Percentiles rank a stretch among this genome's conserved stretches.
Evolutionary conservation across 2,797 vertebrate species (phyloP).

Genomic region (Monodelphis domestica): DNA sequence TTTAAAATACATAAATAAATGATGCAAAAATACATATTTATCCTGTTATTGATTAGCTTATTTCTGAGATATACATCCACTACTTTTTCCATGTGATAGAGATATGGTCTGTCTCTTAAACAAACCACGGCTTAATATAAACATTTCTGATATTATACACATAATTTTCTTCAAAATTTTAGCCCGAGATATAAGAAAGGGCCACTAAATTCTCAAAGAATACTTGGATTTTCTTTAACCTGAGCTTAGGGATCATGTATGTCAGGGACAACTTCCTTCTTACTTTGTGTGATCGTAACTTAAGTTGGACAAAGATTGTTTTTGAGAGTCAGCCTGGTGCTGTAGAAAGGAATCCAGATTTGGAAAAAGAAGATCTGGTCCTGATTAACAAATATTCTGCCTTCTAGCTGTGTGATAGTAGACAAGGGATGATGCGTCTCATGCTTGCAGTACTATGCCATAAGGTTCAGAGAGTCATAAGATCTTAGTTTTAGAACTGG

Average conservation of each 20-base stretch:
- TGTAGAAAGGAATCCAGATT: neutral
- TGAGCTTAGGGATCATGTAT: no score
- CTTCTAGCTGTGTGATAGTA: neutral
- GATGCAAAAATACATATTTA: neutral
- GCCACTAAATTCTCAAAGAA: no score
- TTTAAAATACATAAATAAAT: neutral
- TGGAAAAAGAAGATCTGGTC: neutral
- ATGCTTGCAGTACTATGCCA: neutral
- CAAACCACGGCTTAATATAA: neutral
- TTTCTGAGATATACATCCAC: neutral
- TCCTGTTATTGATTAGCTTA: neutral
- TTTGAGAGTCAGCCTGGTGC: neutral
- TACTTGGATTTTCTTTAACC: no score
- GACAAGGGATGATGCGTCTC: neutral
- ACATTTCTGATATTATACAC: neutral
- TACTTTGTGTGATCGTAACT: neutral
- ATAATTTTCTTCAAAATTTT: neutral
- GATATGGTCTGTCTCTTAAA: neutral
- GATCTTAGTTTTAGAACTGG: neutral
- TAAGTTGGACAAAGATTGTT: neutral
- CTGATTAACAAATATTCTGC: neutral
- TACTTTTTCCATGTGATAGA: neutral
- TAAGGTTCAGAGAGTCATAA: neutral
- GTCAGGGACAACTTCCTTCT: no score
- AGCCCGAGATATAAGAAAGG: neutral